These are phyloP conservation scores for Balaeniceps rex DNA, from an alignment of 2,113 vertebrate genomes.

Conservation along the genomic window DNA sequence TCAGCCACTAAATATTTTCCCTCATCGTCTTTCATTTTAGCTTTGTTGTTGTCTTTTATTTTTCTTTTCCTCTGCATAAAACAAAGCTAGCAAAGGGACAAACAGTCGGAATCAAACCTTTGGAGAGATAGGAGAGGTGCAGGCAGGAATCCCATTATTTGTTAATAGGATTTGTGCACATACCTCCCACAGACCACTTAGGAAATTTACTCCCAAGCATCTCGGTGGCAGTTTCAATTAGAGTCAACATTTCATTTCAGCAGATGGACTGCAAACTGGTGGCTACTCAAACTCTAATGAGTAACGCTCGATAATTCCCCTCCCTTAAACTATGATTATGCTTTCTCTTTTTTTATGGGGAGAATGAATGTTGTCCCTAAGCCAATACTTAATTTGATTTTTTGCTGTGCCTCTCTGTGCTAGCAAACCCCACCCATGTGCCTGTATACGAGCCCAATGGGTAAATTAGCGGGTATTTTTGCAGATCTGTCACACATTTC, in stretches of 20 bases:
- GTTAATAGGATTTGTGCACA: conserved; percentile 58
- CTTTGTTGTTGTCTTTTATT: conserved; percentile 18
- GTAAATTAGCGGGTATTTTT: background rate
- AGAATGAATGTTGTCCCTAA: conserved; percentile 15
- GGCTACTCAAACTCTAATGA: conserved; percentile 33
- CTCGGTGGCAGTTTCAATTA: conserved; percentile 48
- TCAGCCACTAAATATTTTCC: conserved; percentile 34
- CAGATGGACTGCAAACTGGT: conserved; percentile 51
- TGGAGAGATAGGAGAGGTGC: background rate
- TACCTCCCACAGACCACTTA: conserved; percentile 19
- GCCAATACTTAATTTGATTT: conserved; percentile 45
- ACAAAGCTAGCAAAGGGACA: conserved; percentile 10
- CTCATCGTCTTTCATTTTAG: conserved; percentile 23
- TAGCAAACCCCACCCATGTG: conserved; percentile 29
- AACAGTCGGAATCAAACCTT: conserved; percentile 31
- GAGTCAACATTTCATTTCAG: conserved; percentile 42
- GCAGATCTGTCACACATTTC: conserved; percentile 42
- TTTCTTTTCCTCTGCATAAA: conserved; percentile 20
- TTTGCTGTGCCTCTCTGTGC: conserved; percentile 29
- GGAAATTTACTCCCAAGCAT: conserved; percentile 44
- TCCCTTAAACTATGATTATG: conserved; percentile 24
- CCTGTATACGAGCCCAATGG: background rate
- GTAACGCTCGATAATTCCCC: background rate
- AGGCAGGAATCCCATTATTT: conserved; percentile 47
- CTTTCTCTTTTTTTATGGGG: background rate